Base-by-base conservation (phyloP, 2,113 vertebrate genomes). In the Pleuronectes platessa region DNA sequence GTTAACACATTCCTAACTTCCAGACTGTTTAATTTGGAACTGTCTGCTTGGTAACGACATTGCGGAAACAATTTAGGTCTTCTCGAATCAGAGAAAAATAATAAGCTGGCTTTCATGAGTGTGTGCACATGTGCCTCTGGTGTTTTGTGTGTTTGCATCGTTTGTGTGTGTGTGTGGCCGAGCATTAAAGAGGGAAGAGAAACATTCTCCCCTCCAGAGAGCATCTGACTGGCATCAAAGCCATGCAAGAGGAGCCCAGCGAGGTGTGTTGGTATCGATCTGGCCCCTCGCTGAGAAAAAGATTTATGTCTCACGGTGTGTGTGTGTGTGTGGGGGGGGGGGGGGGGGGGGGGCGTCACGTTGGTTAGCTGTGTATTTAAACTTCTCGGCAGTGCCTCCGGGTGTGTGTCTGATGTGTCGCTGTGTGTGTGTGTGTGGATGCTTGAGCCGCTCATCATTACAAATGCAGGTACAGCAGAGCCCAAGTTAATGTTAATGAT, bases 171-270 rank as follows among this genome's bases (percentile, higher is more conserved):
- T 72, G 62, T 24, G 54, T 72, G 72, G 82, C 79, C 62, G 62
- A 80, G 74, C 82, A 49, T 73, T 85, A 64, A 68, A 70, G 66
- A 78, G 65, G 31, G 60, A 73, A 87, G 66, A 31, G 66, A 75
- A 79, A 51, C n/a, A 10, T 59, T 77, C 79, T 59, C n/a, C 65
- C 71, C 81, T 86, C 80, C 27, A 9, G 87, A 88, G 85, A 79
- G 74, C 54, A 58, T 78, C 61, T 13, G 62, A 68, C 60, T 55
- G 71, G 86, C 84, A 90, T 92, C 85, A 91, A 92, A 90, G 89
- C 72, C 81, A 92, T 90, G 90, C 87, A 93, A 89, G 89, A 75
- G 76, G 71, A 87, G 87, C 61, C 66, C 18, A 54, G 68, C 70
- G 70, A 40, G 72, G 54, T 78, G 82, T 73, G 81, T 79, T 85